Evolutionary conservation across 2,113 vertebrate genomes (phyloP), one percentile per base, ranked within the genome.

Genomic region (Tricholaema leucomelas): DNA sequence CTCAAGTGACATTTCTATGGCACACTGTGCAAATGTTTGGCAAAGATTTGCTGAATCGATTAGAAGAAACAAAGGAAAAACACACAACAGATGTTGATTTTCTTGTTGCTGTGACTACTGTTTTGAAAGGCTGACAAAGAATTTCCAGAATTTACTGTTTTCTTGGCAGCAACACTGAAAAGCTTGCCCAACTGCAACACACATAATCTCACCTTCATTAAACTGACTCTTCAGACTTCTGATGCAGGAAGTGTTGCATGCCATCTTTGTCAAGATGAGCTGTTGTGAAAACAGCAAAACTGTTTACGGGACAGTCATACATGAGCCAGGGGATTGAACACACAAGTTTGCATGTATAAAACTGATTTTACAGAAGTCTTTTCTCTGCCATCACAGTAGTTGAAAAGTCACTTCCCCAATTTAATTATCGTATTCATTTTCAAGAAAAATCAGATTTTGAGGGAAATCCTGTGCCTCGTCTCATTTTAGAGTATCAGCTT

Each of bases 1-100:
- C 93, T 94, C 87, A 85, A 96, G 91, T 97, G 97, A 96, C 95
- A 97, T 97, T 97, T 98, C 88, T 96, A 72, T 96, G 97, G 91
- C 90, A 97, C 84, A 63, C 56, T 96, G 84, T 92, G 89, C 89
- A 97, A 97, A 95, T 93, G 60, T 95, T 97, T 97, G 96, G 96
- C 97, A 97, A 97, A 96, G 88, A 93, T 82, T 96, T 96, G 87
- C 85, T 95, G 95, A 84, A 98, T 97, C 81, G 78, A 97, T 97
- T 96, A 88, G 77, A 97, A 79, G 79, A 90, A 91, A 93, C 91
- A 94, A 93, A 78, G 56, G 46, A 72, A 91, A 86, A 95, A 61
- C 36, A 92, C 72, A 90, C 69, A 95, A 94, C 92, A 96, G 92
- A 94, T 97, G 94, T 94, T 97, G 81, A 93, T 97, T 91, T 96